Conservation (phyloP, 2,888 invertebrate genomes). For the Pheosia tremula region DNA sequence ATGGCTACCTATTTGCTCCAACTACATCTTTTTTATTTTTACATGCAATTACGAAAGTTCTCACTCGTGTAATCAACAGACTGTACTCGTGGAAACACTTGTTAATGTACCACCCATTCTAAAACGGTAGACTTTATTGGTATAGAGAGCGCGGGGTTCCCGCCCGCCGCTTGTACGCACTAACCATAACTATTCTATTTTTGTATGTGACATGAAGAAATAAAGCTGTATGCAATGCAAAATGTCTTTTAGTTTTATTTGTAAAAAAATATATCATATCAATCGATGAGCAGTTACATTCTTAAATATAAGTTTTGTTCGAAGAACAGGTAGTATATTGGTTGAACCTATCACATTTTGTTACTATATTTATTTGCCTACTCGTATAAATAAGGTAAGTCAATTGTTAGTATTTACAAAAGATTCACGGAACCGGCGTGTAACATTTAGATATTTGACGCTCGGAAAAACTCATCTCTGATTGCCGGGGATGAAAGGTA, state of each 20-base stretch:
- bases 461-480: no score
- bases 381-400: no score
- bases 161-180: slow-evolving; percentile 8
- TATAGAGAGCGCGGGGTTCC: neutral
- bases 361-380: slow-evolving; percentile 1
- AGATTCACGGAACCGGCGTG: no score
- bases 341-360: slow-evolving; percentile 3
- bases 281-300: slow-evolving; percentile 1
- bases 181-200: slow-evolving; percentile 40
- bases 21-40: no score
- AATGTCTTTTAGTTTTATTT: slow-evolving; percentile 15
- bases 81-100: neutral
- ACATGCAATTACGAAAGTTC: no score
- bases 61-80: no score
- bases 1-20: no score
- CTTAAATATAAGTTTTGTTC: neutral
- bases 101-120: slow-evolving; percentile 2
- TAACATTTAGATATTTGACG: no score
- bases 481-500: no score
- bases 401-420: no score
- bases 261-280: slow-evolving; percentile 1
- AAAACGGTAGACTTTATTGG: neutral
- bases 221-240: slow-evolving; percentile 37
- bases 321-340: neutral
- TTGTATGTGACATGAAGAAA: slow-evolving; percentile 38